phyloP scores from a whole-genome alignment of 2,113 vertebrate genomes.

The Strigops habroptila region DNA sequence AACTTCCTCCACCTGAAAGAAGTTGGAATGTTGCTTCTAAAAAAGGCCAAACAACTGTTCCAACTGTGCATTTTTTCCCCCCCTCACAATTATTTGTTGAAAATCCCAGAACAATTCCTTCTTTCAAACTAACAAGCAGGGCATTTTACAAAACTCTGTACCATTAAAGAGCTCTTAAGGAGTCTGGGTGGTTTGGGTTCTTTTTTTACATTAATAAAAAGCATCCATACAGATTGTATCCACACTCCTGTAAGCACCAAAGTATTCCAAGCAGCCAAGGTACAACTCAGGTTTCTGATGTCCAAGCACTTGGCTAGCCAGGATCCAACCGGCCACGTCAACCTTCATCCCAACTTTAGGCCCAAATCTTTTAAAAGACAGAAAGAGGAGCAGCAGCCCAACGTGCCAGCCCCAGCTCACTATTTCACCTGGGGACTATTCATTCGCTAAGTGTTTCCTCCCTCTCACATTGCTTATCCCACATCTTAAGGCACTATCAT shows the following conservation, averaged over 20 bases:
- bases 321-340: background rate
- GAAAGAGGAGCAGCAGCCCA: background rate
- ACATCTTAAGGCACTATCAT: background rate
- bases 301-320: background rate
- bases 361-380: background rate
- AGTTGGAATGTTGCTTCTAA: background rate
- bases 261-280: background rate
- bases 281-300: background rate
- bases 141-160: background rate
- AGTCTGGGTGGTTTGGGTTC: no score
- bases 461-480: background rate
- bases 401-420: background rate
- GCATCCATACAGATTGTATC: background rate
- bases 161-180: background rate
- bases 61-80: background rate
- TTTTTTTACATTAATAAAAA: background rate
- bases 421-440: background rate
- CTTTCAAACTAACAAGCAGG: background rate
- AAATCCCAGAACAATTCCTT: slow-evolving; percentile 3
- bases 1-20: background rate
- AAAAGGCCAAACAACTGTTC: background rate
- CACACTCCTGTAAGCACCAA: background rate
- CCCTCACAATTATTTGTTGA: background rate
- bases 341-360: background rate
- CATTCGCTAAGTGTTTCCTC: background rate